Conservation (phyloP, 2,113 vertebrate genomes). For the Butorides virescens region DNA sequence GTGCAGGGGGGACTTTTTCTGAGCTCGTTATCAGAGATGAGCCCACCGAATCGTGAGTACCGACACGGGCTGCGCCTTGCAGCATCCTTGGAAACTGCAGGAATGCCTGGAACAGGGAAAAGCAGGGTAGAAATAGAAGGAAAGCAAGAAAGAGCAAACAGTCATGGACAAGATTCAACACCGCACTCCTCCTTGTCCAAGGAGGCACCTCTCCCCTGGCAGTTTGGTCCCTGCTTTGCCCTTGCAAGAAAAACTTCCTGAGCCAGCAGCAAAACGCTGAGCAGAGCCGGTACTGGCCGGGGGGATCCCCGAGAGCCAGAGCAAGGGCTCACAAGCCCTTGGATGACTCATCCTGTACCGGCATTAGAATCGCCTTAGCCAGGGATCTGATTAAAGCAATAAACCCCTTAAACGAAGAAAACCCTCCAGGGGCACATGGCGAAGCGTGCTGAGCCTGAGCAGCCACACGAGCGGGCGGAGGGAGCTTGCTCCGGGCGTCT, state of each 20-base stretch:
- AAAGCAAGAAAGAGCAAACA: background rate
- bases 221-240: background rate
- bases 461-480: background rate
- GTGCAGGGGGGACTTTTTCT: background rate
- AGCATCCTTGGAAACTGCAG: background rate
- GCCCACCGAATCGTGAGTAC: background rate
- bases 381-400: background rate
- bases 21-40: background rate
- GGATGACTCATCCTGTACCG: background rate
- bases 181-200: background rate
- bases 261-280: background rate
- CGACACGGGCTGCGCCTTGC: background rate
- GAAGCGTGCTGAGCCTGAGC: background rate
- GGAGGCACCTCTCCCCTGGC: background rate
- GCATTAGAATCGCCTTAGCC: background rate
- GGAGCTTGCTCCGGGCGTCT: background rate
- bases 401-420: background rate
- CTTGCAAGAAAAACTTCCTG: background rate
- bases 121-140: background rate
- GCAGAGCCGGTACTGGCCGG: accelerated
- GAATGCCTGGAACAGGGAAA: background rate
- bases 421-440: background rate
- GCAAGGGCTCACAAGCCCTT: background rate
- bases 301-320: background rate
- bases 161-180: background rate